A percentile compares a stretch with the other conserved stretches of the same genome.
Evolutionary conservation across 2,113 vertebrate species (phyloP).

Genomic region (Telmatochromis sp.): DNA sequence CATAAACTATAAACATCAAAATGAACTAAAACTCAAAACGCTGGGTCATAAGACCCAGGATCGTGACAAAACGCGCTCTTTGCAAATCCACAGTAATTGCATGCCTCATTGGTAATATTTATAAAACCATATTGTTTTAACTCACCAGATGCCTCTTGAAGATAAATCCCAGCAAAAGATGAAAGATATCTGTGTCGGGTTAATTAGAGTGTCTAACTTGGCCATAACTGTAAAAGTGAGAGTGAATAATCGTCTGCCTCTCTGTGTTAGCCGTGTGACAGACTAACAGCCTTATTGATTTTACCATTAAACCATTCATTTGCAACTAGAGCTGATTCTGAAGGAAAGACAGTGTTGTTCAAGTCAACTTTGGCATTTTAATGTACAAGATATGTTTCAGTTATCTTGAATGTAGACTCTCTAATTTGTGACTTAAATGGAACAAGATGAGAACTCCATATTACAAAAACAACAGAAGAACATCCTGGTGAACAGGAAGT

Average conservation of each 20-base stretch:
- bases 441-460: neutral
- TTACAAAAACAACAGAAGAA: neutral
- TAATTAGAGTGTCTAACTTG: neutral
- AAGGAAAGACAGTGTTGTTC: neutral
- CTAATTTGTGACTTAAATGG: neutral
- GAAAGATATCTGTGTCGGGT: neutral
- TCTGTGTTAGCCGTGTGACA: neutral
- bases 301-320: neutral
- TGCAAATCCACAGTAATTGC: neutral
- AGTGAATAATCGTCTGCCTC: neutral
- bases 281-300: neutral
- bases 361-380: neutral
- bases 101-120: neutral
- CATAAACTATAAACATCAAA: no score
- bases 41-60: no score
- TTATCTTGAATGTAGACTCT: neutral
- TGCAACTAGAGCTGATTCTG: neutral
- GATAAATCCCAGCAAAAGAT: neutral
- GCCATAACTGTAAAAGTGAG: neutral
- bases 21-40: no score
- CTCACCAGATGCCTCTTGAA: neutral
- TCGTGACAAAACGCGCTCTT: neutral
- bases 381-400: neutral
- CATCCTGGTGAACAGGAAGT: neutral
- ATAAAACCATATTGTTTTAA: neutral